phyloP scores from a whole-genome alignment of 2,113 vertebrate genomes.

The Pygoscelis adeliae region DNA sequence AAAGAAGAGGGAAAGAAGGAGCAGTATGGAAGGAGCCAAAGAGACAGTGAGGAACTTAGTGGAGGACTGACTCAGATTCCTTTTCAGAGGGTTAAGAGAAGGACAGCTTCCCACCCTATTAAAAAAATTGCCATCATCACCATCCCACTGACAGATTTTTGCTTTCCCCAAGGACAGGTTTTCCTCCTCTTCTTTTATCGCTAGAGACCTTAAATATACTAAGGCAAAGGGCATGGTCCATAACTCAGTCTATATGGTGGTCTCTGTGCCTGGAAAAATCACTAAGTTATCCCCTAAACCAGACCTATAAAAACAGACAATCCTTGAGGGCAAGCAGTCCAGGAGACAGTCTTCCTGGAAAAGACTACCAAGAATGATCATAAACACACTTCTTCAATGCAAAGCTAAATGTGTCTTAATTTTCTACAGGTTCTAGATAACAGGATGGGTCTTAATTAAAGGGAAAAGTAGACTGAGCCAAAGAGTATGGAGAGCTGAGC shows the following conservation, averaged over 20 bases:
- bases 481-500: not conserved
- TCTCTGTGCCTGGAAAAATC: not conserved
- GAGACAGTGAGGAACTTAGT: not conserved
- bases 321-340: not conserved
- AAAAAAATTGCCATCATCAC: not conserved
- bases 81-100: not conserved
- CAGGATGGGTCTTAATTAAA: conserved; percentile 13
- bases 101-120: not conserved
- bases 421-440: not conserved
- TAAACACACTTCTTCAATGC: not conserved
- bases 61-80: not conserved
- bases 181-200: not conserved
- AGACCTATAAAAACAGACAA: not conserved
- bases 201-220: not conserved
- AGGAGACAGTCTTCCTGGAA: not conserved
- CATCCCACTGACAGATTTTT: not conserved
- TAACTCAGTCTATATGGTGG: not conserved
- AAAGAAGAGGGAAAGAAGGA: not conserved
- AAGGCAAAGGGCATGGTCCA: not conserved
- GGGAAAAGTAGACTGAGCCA: not conserved
- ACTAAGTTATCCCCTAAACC: not conserved
- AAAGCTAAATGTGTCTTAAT: not conserved
- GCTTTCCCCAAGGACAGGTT: not conserved
- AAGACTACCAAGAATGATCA: not conserved
- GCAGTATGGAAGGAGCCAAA: not conserved